Percentiles rank a stretch among this genome's conserved stretches.
Conservation (phyloP, 2,888 invertebrate species). For the Eurytoma californica region DNA sequence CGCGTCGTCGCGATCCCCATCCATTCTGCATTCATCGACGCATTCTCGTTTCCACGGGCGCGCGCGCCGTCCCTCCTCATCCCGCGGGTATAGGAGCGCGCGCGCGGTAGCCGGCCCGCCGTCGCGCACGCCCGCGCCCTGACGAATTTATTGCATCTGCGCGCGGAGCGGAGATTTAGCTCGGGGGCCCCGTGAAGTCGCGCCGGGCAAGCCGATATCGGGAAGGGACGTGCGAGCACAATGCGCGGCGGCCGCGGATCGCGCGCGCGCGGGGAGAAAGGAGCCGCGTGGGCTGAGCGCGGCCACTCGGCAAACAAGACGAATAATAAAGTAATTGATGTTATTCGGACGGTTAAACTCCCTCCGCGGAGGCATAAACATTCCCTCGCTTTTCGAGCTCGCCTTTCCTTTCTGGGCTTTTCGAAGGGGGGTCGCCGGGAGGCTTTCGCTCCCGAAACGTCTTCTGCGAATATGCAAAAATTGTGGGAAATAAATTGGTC, state of each 20-base stretch:
- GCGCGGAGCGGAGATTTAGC: slow-evolving; percentile 62
- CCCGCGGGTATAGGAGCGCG: slow-evolving; percentile 59
- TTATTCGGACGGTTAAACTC: slow-evolving; percentile 27
- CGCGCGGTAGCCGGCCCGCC: slow-evolving; percentile 59
- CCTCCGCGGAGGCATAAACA: slow-evolving; percentile 17
- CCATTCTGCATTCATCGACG: slow-evolving; percentile 70
- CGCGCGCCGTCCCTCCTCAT: slow-evolving; percentile 54
- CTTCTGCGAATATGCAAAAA: too few relatives aligned
- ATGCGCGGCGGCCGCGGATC: too few relatives aligned
- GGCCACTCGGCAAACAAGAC: slow-evolving; percentile 32
- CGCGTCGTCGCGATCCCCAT: slow-evolving; percentile 60
- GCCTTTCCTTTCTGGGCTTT: neutral
- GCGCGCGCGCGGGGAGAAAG: neutral
- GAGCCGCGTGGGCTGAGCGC: neutral
- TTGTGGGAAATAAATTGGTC: too few relatives aligned
- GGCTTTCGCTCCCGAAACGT: too few relatives aligned
- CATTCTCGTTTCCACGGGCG: slow-evolving; percentile 66
- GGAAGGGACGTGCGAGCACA: slow-evolving; percentile 1
- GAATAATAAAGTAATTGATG: slow-evolving; percentile 55
- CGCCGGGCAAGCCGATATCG: slow-evolving; percentile 39
- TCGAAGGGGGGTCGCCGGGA: neutral
- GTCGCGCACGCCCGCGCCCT: slow-evolving; percentile 59
- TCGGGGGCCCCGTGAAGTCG: slow-evolving; percentile 37
- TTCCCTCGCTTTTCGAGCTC: neutral
- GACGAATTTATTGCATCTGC: slow-evolving; percentile 71